phyloP scores from a whole-genome alignment of 2,797 vertebrate species.

The Sebastes minor region DNA sequence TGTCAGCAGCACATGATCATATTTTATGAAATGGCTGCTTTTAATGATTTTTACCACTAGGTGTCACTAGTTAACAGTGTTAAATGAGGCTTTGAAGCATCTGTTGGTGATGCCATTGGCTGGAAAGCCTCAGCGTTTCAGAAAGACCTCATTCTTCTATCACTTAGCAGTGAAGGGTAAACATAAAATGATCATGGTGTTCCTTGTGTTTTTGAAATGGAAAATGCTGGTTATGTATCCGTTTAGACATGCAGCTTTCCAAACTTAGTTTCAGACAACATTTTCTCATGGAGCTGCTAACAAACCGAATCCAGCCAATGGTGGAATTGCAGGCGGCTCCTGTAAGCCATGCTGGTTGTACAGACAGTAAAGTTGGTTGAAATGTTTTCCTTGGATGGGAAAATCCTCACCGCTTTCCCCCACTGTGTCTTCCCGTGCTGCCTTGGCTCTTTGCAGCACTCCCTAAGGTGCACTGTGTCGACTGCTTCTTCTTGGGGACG shows the following conservation, averaged over 20 bases:
- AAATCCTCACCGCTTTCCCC: conserved; percentile 67
- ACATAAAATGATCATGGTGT: background rate
- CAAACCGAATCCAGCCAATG: background rate
- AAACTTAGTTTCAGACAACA: background rate
- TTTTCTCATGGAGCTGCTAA: background rate
- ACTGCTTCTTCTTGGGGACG: conserved; percentile 88
- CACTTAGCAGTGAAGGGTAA: background rate
- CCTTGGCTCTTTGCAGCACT: conserved; percentile 64
- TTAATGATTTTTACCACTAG: background rate
- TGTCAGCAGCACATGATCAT: background rate
- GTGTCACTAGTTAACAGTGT: conserved; percentile 7
- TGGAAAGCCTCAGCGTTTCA: background rate
- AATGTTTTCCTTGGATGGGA: background rate
- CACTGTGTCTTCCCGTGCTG: conserved; percentile 61
- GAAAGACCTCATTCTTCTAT: background rate
- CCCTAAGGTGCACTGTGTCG: conserved; percentile 67
- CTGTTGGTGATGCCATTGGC: background rate
- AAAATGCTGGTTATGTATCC: background rate
- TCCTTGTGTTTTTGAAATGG: background rate
- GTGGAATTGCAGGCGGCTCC: background rate
- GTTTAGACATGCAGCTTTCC: conserved; percentile 6
- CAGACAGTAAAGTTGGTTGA: background rate
- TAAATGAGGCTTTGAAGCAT: background rate
- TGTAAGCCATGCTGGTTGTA: background rate
- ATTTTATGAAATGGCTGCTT: background rate